Base-by-base conservation (phyloP, 2,113 vertebrate genomes). In the Cyprinodon tularosa region DNA sequence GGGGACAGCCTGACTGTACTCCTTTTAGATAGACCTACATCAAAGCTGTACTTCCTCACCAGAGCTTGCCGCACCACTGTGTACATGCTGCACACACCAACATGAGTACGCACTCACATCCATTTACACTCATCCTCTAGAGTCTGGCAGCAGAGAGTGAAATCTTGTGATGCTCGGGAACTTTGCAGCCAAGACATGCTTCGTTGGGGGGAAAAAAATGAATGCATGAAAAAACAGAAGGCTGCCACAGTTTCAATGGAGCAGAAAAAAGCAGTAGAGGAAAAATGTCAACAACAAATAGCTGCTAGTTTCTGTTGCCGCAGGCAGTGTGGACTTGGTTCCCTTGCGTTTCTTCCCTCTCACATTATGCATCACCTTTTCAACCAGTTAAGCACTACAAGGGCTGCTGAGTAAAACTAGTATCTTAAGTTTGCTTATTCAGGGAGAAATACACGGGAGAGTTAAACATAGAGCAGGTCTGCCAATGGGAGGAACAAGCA, bases 281-380 rank as follows among this genome's bases (percentile, higher is more conserved):
- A 85, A 84, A 93, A 92, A 92, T 91, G 89, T 92, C 86, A 92
- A 90, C 88, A 93, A 86, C 89, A 92, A 91, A 92, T 90, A 91
- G 80, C 88, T 92, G 89, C 88, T 88, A 80, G 87, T 91, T 92
- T 89, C 74, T 85, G 40, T 72, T 72, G 90, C 91, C 48, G 66
- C 77, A 62, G 90, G 91, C 88, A 76, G 87, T 84, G 66, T 84
- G 85, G 90, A 91, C 90, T 87, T 75, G 76, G 83, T 82, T 92
- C 77, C 71, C 83, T 81, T 75, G 12, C 86, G 88, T 90, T 88
- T 86, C 82, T 85, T 50, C 85, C 83, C 74, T 81, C 76, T 9
- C 73, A 45, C 87, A 85, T 90, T 90, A 88, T 91, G 86, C 84
- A 87, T 92, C 80, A 84, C 91, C 80, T 91, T 87, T 92, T 91